Evolutionary conservation across 2,113 vertebrate genomes (phyloP).

Genomic region (Phrynosoma blainvillii): DNA sequence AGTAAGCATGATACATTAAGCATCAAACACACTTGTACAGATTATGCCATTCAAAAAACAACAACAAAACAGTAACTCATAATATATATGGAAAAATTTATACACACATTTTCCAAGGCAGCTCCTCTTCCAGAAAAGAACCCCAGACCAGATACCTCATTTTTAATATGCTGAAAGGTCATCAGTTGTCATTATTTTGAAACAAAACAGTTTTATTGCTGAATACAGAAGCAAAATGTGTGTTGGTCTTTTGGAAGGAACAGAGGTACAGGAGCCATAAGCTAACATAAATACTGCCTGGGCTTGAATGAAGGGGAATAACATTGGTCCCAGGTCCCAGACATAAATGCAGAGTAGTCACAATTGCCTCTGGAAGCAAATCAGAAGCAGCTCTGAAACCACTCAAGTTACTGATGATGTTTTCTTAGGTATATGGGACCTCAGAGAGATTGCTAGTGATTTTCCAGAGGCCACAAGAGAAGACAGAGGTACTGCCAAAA

Average conservation of each 20-base stretch:
- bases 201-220: neutral
- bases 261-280: neutral
- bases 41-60: too few species aligned
- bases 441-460: neutral
- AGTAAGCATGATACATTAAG: neutral
- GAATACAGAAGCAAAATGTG: slow-evolving; percentile 5
- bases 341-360: neutral
- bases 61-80: too few species aligned
- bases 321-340: neutral
- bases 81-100: too few species aligned
- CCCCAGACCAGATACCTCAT: too few species aligned
- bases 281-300: neutral
- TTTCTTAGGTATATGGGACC: neutral
- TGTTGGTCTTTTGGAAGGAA: neutral
- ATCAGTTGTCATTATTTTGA: slow-evolving; percentile 10
- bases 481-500: too few species aligned
- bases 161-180: neutral
- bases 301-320: neutral
- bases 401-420: neutral
- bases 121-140: neutral
- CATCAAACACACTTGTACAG: too few species aligned
- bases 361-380: neutral
- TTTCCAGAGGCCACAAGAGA: too few species aligned
- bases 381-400: neutral
- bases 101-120: neutral